Percentiles rank a stretch among this genome's conserved stretches.
Conservation (phyloP, 2,113 vertebrate genomes). For the Austrofundulus limnaeus region DNA sequence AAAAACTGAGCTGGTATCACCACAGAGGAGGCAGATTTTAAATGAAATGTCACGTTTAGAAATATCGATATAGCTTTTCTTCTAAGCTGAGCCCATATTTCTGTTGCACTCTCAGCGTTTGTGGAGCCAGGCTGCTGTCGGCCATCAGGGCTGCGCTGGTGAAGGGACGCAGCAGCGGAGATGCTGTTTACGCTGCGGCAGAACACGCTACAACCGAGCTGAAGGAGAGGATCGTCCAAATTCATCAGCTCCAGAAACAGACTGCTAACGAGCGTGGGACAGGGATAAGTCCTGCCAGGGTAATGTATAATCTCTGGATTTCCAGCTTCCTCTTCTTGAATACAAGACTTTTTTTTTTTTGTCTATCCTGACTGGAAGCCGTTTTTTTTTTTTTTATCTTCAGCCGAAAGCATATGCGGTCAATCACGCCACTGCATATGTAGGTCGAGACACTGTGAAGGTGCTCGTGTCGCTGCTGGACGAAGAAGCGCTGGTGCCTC, state of each 20-base stretch:
- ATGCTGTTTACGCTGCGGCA: constrained; percentile 78
- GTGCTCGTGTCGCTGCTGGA: constrained; percentile 86
- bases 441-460: constrained; percentile 89
- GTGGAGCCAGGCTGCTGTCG: constrained; percentile 83
- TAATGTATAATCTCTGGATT: constrained; percentile 70
- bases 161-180: constrained; percentile 85
- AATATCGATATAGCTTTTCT: too few species aligned
- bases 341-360: constrained; percentile 21
- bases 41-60: too few species aligned
- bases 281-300: constrained; percentile 91
- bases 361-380: constrained; percentile 4
- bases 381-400: constrained; percentile 47
- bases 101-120: constrained; percentile 74
- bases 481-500: constrained; percentile 82
- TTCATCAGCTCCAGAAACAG: constrained; percentile 77
- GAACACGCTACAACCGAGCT: constrained; percentile 84
- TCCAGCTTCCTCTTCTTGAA: neutral
- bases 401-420: constrained; percentile 88
- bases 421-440: constrained; percentile 89
- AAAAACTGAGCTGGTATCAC: too few species aligned
- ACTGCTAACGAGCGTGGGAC: constrained; percentile 47
- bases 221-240: constrained; percentile 85
- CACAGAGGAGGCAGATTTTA: too few species aligned
- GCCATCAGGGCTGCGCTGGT: constrained; percentile 85
- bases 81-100: too few species aligned